Evolutionary conservation across 2,113 vertebrate genomes (phyloP).

Genomic region (Peromyscus polionotus): DNA sequence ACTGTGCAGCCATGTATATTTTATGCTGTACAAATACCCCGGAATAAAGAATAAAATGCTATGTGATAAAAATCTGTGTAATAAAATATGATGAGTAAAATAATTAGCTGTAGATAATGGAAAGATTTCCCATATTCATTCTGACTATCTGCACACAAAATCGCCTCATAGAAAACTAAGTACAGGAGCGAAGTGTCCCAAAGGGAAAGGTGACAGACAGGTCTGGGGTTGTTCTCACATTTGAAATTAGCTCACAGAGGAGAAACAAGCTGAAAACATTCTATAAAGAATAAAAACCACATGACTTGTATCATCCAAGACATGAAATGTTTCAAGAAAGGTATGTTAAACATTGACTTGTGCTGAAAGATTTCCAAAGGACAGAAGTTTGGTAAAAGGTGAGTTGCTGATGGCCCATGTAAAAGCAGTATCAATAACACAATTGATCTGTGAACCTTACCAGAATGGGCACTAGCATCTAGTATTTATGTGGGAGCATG

Average conservation of each 20-base stretch:
- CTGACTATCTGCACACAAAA: neutral
- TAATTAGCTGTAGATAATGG: slow-evolving; percentile 36
- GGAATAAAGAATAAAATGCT: slow-evolving; percentile 56
- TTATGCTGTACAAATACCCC: neutral
- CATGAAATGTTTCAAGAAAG: neutral
- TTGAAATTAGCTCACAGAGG: neutral
- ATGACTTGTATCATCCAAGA: neutral
- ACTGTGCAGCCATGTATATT: neutral
- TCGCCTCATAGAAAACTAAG: neutral
- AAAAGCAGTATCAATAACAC: neutral
- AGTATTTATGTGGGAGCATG: neutral
- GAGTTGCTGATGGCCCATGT: too few species aligned
- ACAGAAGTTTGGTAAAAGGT: neutral
- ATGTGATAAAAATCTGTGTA: slow-evolving; percentile 30
- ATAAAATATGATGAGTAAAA: slow-evolving; percentile 43
- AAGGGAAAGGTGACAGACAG: neutral
- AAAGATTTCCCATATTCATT: neutral
- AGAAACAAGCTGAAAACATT: neutral
- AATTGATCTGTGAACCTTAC: neutral
- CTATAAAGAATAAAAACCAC: neutral
- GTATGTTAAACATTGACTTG: neutral
- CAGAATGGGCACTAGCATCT: neutral
- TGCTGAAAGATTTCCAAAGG: neutral
- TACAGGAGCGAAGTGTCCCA: neutral
- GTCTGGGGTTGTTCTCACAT: neutral